Conservation (phyloP, 2,113 vertebrate genomes). For the Blennius ocellaris region DNA sequence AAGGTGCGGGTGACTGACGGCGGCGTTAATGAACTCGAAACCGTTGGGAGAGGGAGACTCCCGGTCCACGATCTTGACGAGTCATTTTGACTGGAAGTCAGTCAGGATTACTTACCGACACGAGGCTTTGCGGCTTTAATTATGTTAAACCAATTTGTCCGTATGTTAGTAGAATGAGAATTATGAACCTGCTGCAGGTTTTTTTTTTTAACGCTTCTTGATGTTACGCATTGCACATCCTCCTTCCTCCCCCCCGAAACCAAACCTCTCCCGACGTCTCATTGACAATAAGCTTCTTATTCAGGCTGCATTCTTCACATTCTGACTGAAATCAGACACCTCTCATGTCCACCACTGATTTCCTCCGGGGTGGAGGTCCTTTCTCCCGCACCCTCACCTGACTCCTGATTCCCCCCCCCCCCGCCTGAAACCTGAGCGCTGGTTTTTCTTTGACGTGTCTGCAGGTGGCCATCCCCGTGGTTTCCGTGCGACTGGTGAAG, state of each 20-base stretch:
- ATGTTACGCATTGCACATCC: conserved; percentile 52
- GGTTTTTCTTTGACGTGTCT: not conserved
- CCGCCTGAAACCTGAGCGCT: not conserved
- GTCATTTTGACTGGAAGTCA: conserved; percentile 29
- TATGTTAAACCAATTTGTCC: not conserved
- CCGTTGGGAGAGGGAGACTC: conserved; percentile 3
- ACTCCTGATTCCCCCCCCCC: too few species aligned
- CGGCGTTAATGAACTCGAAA: conserved; percentile 21
- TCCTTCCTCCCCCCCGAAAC: conserved; percentile 60
- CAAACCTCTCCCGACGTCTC: conserved; percentile 52
- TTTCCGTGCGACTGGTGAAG: conserved; percentile 92
- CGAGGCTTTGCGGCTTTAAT: not conserved
- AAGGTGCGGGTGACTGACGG: conserved; percentile 85
- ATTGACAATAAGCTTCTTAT: conserved; percentile 71
- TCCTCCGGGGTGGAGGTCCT: not conserved
- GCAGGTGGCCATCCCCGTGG: conserved; percentile 92
- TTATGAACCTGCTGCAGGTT: conserved; percentile 19
- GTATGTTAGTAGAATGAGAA: not conserved
- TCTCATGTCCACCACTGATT: conserved; percentile 23
- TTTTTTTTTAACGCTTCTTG: conserved; percentile 58
- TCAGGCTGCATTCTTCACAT: conserved; percentile 69
- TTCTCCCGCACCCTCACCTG: too few species aligned
- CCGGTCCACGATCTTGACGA: conserved; percentile 4
- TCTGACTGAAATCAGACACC: conserved; percentile 58
- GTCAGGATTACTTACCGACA: conserved; percentile 17